Evolutionary conservation across 2,797 vertebrate species (phyloP).

Genomic region (Sebastes cheni): DNA sequence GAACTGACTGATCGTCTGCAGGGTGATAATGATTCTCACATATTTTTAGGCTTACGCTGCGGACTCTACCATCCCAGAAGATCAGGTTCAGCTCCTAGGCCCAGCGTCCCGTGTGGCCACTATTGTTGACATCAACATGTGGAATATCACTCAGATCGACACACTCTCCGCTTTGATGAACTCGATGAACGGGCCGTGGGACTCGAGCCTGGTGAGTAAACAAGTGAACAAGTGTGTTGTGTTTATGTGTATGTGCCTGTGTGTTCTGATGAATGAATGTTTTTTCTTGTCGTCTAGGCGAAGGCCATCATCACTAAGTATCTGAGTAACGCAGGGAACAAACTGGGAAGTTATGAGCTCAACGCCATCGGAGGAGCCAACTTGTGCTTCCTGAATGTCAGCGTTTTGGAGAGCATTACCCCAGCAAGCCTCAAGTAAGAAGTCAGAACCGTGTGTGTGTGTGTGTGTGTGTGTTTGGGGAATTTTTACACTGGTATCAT

Average conservation of each 20-base stretch:
- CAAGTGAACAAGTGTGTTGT: neutral
- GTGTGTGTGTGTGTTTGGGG: neutral
- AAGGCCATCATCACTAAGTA: conserved; percentile 76
- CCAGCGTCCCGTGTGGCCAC: conserved; percentile 71
- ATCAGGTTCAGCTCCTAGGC: conserved; percentile 71
- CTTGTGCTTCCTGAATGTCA: conserved; percentile 67
- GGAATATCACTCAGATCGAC: conserved; percentile 76
- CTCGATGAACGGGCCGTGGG: conserved; percentile 64
- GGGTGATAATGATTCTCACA: neutral
- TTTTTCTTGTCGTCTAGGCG: conserved; percentile 54
- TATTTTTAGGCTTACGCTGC: conserved; percentile 67
- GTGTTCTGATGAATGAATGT: neutral
- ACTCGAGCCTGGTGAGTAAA: conserved; percentile 65
- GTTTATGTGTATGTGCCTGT: fast-evolving
- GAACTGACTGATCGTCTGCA: neutral
- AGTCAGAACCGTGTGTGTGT: neutral
- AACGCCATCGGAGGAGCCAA: conserved; percentile 70
- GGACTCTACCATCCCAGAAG: conserved; percentile 58
- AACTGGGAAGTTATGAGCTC: conserved; percentile 68
- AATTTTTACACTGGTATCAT: neutral
- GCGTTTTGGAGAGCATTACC: conserved; percentile 59
- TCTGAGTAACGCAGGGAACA: conserved; percentile 61
- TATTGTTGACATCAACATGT: conserved; percentile 57
- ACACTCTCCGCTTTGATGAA: conserved; percentile 75
- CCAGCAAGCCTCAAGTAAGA: conserved; percentile 71